Percentiles rank a stretch among this genome's conserved stretches.
These are phyloP conservation scores for Drosophila melanosoma DNA, from an alignment of 2,888 invertebrate species.

Conservation along the genomic window DNA sequence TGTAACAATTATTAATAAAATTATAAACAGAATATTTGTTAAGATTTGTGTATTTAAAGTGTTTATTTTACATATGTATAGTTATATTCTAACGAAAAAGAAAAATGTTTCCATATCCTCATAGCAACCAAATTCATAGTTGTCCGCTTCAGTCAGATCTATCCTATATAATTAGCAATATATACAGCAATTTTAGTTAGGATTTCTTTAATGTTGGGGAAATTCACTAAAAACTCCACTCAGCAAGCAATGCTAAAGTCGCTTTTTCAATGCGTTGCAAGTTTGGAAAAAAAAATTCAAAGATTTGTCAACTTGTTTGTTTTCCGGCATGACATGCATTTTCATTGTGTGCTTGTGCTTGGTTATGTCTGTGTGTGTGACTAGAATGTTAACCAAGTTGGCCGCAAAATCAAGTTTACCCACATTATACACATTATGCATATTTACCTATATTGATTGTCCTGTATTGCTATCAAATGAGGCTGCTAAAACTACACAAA, in stretches of 20 bases:
- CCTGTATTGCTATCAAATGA: constrained; percentile 3
- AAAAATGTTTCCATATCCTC: neutral
- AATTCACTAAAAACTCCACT: neutral
- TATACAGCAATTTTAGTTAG: neutral
- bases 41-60: too few relatives aligned
- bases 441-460: constrained; percentile 17
- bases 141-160: neutral
- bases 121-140: neutral
- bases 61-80: neutral
- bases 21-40: too few relatives aligned
- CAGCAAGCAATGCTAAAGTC: neutral
- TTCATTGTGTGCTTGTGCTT: constrained; percentile 8
- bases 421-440: constrained; percentile 15
- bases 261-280: neutral
- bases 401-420: constrained; percentile 66
- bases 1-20: too few relatives aligned
- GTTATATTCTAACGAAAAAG: neutral
- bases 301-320: constrained; percentile 46
- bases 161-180: too few relatives aligned
- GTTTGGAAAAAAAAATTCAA: neutral
- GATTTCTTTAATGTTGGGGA: neutral
- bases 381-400: constrained; percentile 59
- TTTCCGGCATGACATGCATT: constrained; percentile 39
- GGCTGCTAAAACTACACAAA: neutral
- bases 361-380: constrained; percentile 3